A percentile compares a stretch with the other conserved stretches of the same genome.
These are phyloP conservation scores for mouse (Mus musculus) DNA, from an alignment of 2,113 vertebrate species.

Conservation along the genomic window GRCm39 chr6:75766001-75766500, in stretches of 20 bases:
- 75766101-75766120: background rate
- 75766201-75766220: background rate
- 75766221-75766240: background rate
- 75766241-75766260: background rate
- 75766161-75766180: background rate
- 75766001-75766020: background rate
- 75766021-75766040: background rate
- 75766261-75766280: background rate
- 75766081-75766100: background rate
- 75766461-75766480: background rate
- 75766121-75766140: background rate
- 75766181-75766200: background rate
- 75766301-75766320: background rate
- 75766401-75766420: background rate
- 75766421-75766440: too few relatives aligned
- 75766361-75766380: background rate
- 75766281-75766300: background rate
- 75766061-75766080: background rate
- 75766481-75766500: background rate
- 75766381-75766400: background rate
- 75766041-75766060: background rate
- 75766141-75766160: background rate
- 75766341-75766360: background rate
- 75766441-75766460: background rate
- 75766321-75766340: background rate